These are phyloP conservation scores for Epistrophe eligans DNA, from an alignment of 2,888 invertebrate genomes.

Conservation along the genomic window DNA sequence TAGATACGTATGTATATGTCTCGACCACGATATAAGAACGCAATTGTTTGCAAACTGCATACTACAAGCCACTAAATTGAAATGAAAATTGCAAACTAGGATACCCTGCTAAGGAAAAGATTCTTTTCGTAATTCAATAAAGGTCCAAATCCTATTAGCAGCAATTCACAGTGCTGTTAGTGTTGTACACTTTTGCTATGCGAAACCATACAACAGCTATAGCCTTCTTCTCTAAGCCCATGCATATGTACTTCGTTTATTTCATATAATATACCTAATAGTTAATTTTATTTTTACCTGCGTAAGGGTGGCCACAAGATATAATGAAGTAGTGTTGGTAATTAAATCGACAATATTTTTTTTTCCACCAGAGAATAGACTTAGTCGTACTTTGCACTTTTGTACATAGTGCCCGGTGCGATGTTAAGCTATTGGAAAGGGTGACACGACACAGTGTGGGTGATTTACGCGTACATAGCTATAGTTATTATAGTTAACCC, in stretches of 20 bases:
- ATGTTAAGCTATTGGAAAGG: neutral
- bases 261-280: slow-evolving; percentile 15
- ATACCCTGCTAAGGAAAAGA: slow-evolving; percentile 36
- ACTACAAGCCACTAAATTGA: slow-evolving; percentile 59
- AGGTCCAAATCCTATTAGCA: slow-evolving; percentile 74
- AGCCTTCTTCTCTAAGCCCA: slow-evolving; percentile 69
- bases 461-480: neutral
- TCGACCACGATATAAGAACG: slow-evolving; percentile 34
- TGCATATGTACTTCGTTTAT: slow-evolving; percentile 35
- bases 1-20: too few relatives aligned
- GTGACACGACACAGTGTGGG: too few relatives aligned
- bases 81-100: slow-evolving; percentile 64
- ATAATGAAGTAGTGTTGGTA: neutral
- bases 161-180: neutral
- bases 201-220: slow-evolving; percentile 65
- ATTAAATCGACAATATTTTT: neutral
- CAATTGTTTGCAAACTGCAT: slow-evolving; percentile 59
- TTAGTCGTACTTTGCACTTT: slow-evolving; percentile 49
- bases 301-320: slow-evolving; percentile 24
- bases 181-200: slow-evolving; percentile 50
- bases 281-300: slow-evolving; percentile 24
- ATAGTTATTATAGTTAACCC: neutral
- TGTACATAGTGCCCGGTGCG: neutral
- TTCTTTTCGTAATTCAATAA: slow-evolving; percentile 71
- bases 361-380: neutral